These are phyloP conservation scores for Apodemia hepburni DNA, from an alignment of 2,888 invertebrate genomes.

Conservation along the genomic window DNA sequence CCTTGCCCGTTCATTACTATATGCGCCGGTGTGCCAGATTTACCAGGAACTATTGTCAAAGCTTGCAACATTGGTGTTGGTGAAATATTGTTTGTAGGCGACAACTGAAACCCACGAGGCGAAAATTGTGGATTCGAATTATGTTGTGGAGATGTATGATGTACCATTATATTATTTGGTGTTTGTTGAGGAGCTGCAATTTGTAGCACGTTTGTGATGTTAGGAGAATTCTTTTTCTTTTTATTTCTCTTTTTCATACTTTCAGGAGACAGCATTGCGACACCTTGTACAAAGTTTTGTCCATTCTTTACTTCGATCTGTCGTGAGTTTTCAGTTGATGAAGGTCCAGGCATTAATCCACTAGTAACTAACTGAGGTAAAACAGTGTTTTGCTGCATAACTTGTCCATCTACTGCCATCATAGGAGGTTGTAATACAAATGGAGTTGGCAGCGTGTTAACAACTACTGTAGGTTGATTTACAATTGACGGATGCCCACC, in stretches of 20 bases:
- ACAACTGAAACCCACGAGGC: constrained; percentile 88
- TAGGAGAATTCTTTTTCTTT: constrained; percentile 86
- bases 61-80: constrained; percentile 87
- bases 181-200: constrained; percentile 84
- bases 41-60: constrained; percentile 87
- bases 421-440: constrained; percentile 89
- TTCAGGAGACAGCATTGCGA: constrained; percentile 84
- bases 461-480: constrained; percentile 88
- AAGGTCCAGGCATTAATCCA: constrained; percentile 80
- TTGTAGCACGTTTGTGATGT: constrained; percentile 85
- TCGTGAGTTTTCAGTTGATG: constrained; percentile 66
- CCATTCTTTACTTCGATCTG: constrained; percentile 78
- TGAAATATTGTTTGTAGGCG: constrained; percentile 83
- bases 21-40: constrained; percentile 85
- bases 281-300: constrained; percentile 59
- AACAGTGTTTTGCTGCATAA: constrained; percentile 84
- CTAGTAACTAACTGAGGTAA: constrained; percentile 85
- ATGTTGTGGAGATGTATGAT: constrained; percentile 70
- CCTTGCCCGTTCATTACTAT: constrained; percentile 89
- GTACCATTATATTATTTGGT: constrained; percentile 81
- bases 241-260: constrained; percentile 83
- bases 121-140: constrained; percentile 80
- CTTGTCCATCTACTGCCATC: constrained; percentile 87
- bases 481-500: constrained; percentile 83
- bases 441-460: constrained; percentile 89